Conservation (phyloP, 2,888 invertebrate genomes). For the Pristionchus arcanus region DNA sequence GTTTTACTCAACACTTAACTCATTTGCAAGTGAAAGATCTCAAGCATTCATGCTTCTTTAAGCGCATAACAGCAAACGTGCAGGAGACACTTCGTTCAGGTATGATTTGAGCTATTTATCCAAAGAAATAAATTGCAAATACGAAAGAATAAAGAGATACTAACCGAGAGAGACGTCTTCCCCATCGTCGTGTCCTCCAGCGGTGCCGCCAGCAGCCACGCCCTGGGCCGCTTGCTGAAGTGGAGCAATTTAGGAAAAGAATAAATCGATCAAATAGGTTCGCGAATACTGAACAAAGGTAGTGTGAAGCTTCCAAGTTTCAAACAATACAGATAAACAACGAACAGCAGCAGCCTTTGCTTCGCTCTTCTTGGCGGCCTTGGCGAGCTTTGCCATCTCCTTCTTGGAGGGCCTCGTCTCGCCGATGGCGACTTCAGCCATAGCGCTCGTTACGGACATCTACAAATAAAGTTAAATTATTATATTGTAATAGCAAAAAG, state of each 20-base stretch:
- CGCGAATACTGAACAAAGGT: no score
- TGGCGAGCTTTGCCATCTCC: constrained; percentile 93
- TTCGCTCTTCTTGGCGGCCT: constrained; percentile 90
- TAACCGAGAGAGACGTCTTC: constrained; percentile 43
- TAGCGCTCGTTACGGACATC: no score
- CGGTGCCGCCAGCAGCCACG: background rate
- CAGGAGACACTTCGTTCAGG: no score
- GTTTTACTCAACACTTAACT: no score
- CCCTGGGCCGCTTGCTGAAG: constrained; percentile 38
- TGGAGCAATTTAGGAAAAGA: background rate
- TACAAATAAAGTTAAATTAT: background rate
- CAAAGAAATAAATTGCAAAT: no score
- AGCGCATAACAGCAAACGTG: background rate
- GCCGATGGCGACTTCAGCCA: constrained; percentile 58
- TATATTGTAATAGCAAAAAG: background rate
- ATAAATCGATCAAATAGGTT: background rate
- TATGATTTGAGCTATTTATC: no score
- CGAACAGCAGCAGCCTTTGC: constrained; percentile 84
- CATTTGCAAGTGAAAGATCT: background rate
- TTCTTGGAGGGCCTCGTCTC: constrained; percentile 86
- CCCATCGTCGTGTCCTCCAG: background rate
- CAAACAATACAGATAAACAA: background rate
- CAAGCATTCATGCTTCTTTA: background rate
- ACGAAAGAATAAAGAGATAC: background rate
- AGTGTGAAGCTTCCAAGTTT: no score